Percentiles rank a stretch among this genome's conserved stretches.
Evolutionary conservation across 2,888 invertebrate species (phyloP).

Genomic region (Zaprionus bogoriensis): DNA sequence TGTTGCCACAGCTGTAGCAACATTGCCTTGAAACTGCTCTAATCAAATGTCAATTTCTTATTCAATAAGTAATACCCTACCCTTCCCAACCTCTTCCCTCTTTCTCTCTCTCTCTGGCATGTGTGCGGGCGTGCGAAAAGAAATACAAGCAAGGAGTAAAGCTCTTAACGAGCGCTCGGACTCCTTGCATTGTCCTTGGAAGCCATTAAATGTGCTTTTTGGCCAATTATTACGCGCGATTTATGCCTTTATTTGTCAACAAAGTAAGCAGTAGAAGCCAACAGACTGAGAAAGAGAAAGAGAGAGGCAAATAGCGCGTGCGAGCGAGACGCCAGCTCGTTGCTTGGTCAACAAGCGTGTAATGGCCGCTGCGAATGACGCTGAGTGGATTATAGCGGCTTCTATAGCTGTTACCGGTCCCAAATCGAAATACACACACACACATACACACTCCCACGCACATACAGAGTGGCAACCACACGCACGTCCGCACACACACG

Average conservation of each 20-base stretch:
- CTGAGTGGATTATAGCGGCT: conserved; percentile 44
- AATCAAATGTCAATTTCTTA: conserved; percentile 78
- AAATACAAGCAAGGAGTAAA: conserved; percentile 63
- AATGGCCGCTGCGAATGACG: conserved; percentile 34
- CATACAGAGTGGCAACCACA: background rate
- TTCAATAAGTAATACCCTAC: conserved; percentile 58
- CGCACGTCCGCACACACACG: background rate
- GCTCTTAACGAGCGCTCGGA: conserved; percentile 63
- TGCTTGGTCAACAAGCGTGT: conserved; percentile 59
- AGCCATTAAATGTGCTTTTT: conserved; percentile 75
- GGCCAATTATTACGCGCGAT: conserved; percentile 77
- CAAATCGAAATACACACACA: conserved; percentile 29
- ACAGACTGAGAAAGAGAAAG: background rate
- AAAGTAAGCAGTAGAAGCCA: conserved; percentile 36
- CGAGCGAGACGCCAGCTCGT: conserved; percentile 19
- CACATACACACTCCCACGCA: background rate
- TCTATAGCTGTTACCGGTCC: background rate
- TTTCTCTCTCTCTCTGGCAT: conserved; percentile 1
- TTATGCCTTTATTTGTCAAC: conserved; percentile 76
- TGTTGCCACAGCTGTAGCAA: too few species aligned
- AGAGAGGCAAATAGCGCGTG: background rate
- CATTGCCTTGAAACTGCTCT: conserved; percentile 48
- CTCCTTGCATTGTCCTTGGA: conserved; percentile 14
- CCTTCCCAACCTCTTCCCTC: background rate
- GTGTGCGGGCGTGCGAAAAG: conserved; percentile 54